Base-by-base conservation (phyloP, 2,888 invertebrate species). In the Dicyrtoma fusca region DNA sequence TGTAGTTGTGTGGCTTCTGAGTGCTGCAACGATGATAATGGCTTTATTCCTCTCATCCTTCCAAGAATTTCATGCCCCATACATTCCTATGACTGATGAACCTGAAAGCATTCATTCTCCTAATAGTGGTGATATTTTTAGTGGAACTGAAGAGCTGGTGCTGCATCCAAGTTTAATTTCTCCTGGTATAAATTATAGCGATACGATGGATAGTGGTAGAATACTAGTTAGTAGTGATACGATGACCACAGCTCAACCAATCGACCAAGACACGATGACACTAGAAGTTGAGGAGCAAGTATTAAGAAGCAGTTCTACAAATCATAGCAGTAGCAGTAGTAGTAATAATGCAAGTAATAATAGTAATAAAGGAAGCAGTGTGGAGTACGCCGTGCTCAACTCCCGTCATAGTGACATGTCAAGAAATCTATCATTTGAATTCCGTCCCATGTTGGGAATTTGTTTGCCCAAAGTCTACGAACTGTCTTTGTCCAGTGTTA, bases 1-100 rank as follows among this genome's bases (percentile, higher is more conserved):
- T 75, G 88, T 86, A 3, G 84, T 87, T 72, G 89, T 90, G 42
- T 92, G 92, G 80, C 25, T 77, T n/a, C 59, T 79, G 49, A 82
- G 76, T 79, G 66, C 79, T 17, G 78, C 79, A 6, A 74, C 79
- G 5, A 76, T 76, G 17, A 72, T 82, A 59, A 74, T 79, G 5
- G 75, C 80, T 51, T 75, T 78, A 74, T 55, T 79, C 74, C 57
- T 82, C 76, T 45, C 75, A 64, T 42, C 77, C 72, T 55, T 69
- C 71, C 25, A 53, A 64, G 45, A 55, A 53, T n/a, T 69, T 21
- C 26, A 69, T 19, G n/a, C 74, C 75, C 26, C 61, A 64, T 61
- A 61, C 13, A 76, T 76, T 69, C 57, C 62, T 10, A 76, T 75
- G 49, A 59, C 34, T 34, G 4, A 34, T 3, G 34, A 34, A 8